Conservation (phyloP, 2,797 vertebrate genomes). For the Acipenser transmontanus region DNA sequence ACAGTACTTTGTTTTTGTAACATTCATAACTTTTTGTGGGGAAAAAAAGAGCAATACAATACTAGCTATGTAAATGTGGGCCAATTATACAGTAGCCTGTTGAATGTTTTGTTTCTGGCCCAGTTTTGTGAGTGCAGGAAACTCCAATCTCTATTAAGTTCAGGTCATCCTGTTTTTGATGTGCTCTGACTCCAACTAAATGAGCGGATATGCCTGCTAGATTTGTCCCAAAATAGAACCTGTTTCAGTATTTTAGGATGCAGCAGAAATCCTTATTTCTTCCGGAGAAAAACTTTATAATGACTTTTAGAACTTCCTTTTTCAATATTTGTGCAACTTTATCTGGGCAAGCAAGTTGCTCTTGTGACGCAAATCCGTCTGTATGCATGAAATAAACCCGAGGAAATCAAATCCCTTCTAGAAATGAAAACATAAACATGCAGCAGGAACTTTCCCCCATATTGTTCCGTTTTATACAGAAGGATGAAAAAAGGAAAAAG, state of each 20-base stretch:
- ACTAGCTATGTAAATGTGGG: too few relatives aligned
- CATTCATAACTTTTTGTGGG: too few relatives aligned
- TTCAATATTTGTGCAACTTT: slow-evolving; percentile 98
- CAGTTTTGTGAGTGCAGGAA: slow-evolving; percentile 30
- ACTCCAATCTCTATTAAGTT: slow-evolving; percentile 51
- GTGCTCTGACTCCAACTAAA: slow-evolving; percentile 79
- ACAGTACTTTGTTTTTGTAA: too few relatives aligned
- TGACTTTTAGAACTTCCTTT: slow-evolving; percentile 92
- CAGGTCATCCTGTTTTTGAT: slow-evolving; percentile 92
- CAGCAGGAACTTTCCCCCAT: slow-evolving; percentile 74
- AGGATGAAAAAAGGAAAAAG: background rate
- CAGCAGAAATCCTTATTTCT: slow-evolving; percentile 97
- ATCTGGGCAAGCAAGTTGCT: slow-evolving; percentile 92
- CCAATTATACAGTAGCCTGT: background rate
- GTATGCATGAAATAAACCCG: slow-evolving; percentile 86
- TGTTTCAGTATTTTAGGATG: slow-evolving; percentile 93
- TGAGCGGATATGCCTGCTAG: slow-evolving; percentile 93
- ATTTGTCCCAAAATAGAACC: slow-evolving; percentile 87
- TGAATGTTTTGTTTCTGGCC: slow-evolving; percentile 15
- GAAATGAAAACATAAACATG: slow-evolving; percentile 86
- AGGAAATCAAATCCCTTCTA: slow-evolving; percentile 86
- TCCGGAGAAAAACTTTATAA: slow-evolving; percentile 88
- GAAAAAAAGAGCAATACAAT: too few relatives aligned
- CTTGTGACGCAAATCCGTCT: slow-evolving; percentile 96
- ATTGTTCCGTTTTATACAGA: background rate